Base-by-base conservation (phyloP, 1,140 invertebrate species). In the Drosophila chauvacae region DNA sequence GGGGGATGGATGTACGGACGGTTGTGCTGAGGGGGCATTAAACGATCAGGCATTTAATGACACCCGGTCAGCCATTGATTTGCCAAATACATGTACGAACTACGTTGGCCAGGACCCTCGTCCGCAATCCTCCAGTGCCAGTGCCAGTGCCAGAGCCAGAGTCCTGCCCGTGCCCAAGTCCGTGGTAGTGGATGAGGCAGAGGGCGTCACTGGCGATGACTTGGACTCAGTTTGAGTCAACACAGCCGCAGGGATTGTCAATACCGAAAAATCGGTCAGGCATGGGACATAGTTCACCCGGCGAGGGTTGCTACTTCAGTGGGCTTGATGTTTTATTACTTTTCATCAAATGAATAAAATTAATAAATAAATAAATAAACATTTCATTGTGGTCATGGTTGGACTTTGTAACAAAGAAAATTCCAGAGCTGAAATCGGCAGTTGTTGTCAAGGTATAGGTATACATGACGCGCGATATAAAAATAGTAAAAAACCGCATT, bases 11-110 rank as follows among this genome's bases (percentile, higher is more conserved):
- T 20, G 50, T 20, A 7, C 18, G 20, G 30, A 37, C 13, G 47
- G 30, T 35, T 41, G 42, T 59, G 69, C 66, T 58, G 71, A 51
- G 47, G 68, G 69, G 63, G 63, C 85, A 90, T 90, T 90, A 90
- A 90, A 90, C 85, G 85, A 81, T 90, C 85, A 90, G 88, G 61
- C 85, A 83, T 90, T 90, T 90, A 90, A 90, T 90, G 85, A 85
- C 85, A 90, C 86, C 81, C 86, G 85, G 86, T 74, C 81, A 85
- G 78, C 64, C 85, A 90, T 90, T 90, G 85, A 90, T 85, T 81
- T 81, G 85, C 78, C 85, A 90, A 90, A 90, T 72, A 83, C 79
- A 79, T 83, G 80, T 62, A 59, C 66, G 37, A 56, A n/a, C 63
- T 63, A 59, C 61, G 58, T 60, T 41, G 48, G 63, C 45, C 53